Base-by-base conservation (phyloP, 2,113 vertebrate genomes). In the Philantomba maxwellii region DNA sequence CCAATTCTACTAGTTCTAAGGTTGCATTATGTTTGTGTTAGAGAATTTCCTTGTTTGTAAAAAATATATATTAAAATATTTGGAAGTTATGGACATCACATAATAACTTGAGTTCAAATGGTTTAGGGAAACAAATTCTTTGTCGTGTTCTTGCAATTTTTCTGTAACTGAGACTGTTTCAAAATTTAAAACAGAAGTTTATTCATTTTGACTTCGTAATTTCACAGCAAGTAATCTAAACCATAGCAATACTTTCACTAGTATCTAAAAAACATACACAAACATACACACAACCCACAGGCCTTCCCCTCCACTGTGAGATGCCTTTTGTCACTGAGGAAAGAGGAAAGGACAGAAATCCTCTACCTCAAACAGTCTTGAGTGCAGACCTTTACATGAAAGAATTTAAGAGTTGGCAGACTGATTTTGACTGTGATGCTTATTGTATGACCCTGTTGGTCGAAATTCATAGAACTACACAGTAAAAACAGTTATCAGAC, bases 241-340 rank as follows among this genome's bases (percentile, higher is more conserved):
- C 8, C 66, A 77, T 77, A 86, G 43, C 86, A 62, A 62, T 4
- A 25, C 3, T 62, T 51, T 49, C 25, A 86, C n/a, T 43, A 86
- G 8, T 39, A 7, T 62, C 82, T 77, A 47, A 39, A 86, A 58
- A 43, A 51, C 51, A 30, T 17, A 75, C 7, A 36, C 7, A 23
- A 3, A 49, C 33, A 25, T n/a, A 60, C 45, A 47, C 39, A 66
- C 12, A 66, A n/a, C 49, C 36, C 25, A 51, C n/a, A 66, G 16
- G 17, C 5, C 0, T 81, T 81, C 33, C 78, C 78, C 3, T 81
- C 10, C 51, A 13, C 19, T 23, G 33, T 13, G 47, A 81, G 78
- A n/a, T 23, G 1, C 2, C 23, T 51, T 43, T 5, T n/a, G 43
- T 3, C n/a, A 2, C 36, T 30, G 8, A 30, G 17, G 2, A 55